Evolutionary conservation across 2,888 invertebrate species (phyloP), one percentile per base, ranked within the genome.

Genomic region (Drosophila prolongata): DNA sequence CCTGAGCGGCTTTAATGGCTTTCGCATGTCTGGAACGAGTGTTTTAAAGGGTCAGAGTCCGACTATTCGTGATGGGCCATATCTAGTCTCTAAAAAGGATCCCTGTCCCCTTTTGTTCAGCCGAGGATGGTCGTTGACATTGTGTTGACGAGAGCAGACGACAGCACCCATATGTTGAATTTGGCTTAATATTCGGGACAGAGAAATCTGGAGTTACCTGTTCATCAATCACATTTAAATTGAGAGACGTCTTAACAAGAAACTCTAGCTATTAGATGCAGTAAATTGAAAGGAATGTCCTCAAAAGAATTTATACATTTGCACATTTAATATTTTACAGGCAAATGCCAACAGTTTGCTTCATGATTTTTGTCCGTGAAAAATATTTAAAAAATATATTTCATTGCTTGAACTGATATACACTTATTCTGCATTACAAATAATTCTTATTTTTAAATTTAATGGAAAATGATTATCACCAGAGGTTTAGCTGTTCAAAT

Each of bases 161-260:
- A 75, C 83, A 68, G 67, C 59, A 53, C 53, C 68, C 79, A 84
- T 78, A 76, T 80, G 74, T 43, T 64, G 67, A 47, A 14, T 13
- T 44, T 11, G 37, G 34, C 34, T n/a, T 34, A 44, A 58, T 44
- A 27, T 16, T 35, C 10, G 16, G 40, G 10, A 27, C n/a, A 19
- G n/a, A 10, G 11, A 16, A 44, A 19, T 13, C 14, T 3, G 24
- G 3, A 19, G 49, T 16, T 44, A 40, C 50, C 55, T 53, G 62
- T 61, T 74, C 70, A 80, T 84, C 84, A 80, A 80, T 80, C 85
- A 71, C 70, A 65, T 81, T 78, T 54, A 74, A 79, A 81, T 81
- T 69, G 65, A 68, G 70, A 30, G 42, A 52, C 54, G 60, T 37
- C 61, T 14, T 56, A 13, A 13, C 46, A 9, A 34, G 54, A n/a